Conservation (phyloP, 2,888 invertebrate species). For the Cordilura impudica region DNA sequence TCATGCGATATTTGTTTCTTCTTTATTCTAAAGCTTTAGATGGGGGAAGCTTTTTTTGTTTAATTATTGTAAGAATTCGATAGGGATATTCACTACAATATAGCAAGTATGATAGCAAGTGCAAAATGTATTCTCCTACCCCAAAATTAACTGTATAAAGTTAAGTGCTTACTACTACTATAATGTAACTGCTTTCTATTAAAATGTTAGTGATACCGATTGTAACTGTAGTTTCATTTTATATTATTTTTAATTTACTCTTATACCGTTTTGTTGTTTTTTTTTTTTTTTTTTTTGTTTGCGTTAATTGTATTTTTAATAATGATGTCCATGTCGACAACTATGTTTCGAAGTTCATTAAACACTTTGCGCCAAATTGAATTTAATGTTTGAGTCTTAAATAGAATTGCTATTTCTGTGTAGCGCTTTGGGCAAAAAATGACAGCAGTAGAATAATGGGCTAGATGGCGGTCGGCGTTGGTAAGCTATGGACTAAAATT, state of each 20-base stretch:
- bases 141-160: too few relatives aligned
- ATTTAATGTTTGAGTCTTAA: constrained; percentile 65
- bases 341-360: constrained; percentile 64
- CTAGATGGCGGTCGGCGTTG: constrained; percentile 3
- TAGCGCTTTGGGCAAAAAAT: constrained; percentile 19
- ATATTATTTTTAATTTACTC: constrained; percentile 29
- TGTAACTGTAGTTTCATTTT: constrained; percentile 11
- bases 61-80: constrained; percentile 43
- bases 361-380: constrained; percentile 69
- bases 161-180: neutral
- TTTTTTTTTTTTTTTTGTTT: constrained; percentile 4
- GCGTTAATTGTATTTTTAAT: constrained; percentile 13
- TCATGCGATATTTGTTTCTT: neutral
- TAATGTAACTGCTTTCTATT: neutral
- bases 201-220: constrained; percentile 41
- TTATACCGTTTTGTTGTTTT: constrained; percentile 32
- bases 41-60: constrained; percentile 21
- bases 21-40: neutral
- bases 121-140: too few relatives aligned
- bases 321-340: constrained; percentile 62
- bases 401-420: constrained; percentile 41
- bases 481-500: constrained; percentile 38
- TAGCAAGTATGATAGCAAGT: too few relatives aligned
- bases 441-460: neutral
- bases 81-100: neutral